These are phyloP conservation scores for Acromyrmex charruanus DNA, from an alignment of 1,140 invertebrate species.

Conservation along the genomic window DNA sequence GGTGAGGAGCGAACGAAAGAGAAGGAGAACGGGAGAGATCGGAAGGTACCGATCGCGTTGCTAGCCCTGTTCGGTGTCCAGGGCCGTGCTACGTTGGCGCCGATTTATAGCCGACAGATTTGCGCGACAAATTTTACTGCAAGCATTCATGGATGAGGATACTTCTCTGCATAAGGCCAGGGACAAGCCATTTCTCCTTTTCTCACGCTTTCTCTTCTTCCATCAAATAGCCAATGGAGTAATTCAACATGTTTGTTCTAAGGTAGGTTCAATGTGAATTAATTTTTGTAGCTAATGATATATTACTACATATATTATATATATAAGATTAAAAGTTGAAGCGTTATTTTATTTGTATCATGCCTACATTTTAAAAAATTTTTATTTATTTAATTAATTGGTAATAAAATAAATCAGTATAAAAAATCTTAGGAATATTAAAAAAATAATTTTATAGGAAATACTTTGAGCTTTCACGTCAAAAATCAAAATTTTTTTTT, in stretches of 20 bases:
- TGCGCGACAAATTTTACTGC: constrained; percentile 76
- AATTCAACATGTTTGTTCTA: constrained; percentile 2
- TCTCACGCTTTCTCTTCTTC: constrained; percentile 6
- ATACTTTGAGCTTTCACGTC: no score
- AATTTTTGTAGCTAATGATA: not conserved
- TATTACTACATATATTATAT: not conserved
- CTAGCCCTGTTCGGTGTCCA: constrained; percentile 52
- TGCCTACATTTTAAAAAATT: no score
- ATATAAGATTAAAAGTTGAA: no score
- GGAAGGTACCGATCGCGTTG: constrained; percentile 49
- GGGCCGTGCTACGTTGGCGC: constrained; percentile 40
- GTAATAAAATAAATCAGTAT: no score
- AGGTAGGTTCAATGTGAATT: not conserved
- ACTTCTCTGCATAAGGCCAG: not conserved
- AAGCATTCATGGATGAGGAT: constrained; percentile 60
- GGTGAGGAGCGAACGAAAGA: constrained; percentile 8
- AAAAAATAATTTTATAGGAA: no score
- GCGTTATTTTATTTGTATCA: no score
- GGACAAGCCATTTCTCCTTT: constrained; percentile 21
- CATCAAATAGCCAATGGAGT: constrained; percentile 8
- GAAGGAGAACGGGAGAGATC: constrained; percentile 50
- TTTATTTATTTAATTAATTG: no score
- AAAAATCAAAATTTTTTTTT: no score
- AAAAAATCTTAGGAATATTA: no score
- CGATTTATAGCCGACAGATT: constrained; percentile 73